Base-by-base conservation (phyloP, 2,797 vertebrate genomes). In the Macroramphosus scolopax region DNA sequence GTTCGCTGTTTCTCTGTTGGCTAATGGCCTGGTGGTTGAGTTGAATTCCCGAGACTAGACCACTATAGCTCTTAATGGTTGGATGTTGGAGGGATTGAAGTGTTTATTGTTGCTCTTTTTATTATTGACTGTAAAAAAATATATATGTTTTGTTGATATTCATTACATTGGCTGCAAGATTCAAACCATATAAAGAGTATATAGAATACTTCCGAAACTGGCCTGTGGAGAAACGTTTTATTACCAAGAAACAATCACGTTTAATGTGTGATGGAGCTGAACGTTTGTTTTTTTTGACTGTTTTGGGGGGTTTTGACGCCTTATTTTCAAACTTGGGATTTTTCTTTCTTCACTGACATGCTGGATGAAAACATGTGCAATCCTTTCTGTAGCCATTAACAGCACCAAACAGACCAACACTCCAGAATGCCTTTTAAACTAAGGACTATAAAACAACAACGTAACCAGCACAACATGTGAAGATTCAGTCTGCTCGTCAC, bases 361-460 rank as follows among this genome's bases (percentile, higher is more conserved):
- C 68, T 74, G 77, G 61, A 72, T 59, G 65, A 34, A 73, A 64
- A 71, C 39, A 44, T 63, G 71, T 82, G 69, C 67, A 77, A 77
- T 76, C 61, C 22, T 64, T 62, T 61, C 51, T 66, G 63, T 77
- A 70, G 63, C 65, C 37, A 71, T 63, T 49, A 68, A 75, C 59
- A 66, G 51, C 56, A 74, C 38, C 63, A 69, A 45, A 66, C 75
- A 66, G 42, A 71, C 68, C 51, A 64, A 72, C 48, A 57, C 77
- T 78, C 63, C 68, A 74, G 53, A 63, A 82, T 78, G 81, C 84
- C 82, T 87, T 84, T 67, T 69, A 79, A 50, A 68, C 40, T 72
- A 81, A 81, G 68, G 81, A 79, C 77, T 81, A 73, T 64, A 65
- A 68, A 80, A 65, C 56, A 55, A 55, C 59, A 68, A 36, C 61